These are phyloP conservation scores for Drosophila colorata DNA, from an alignment of 2,888 invertebrate genomes.

Conservation along the genomic window DNA sequence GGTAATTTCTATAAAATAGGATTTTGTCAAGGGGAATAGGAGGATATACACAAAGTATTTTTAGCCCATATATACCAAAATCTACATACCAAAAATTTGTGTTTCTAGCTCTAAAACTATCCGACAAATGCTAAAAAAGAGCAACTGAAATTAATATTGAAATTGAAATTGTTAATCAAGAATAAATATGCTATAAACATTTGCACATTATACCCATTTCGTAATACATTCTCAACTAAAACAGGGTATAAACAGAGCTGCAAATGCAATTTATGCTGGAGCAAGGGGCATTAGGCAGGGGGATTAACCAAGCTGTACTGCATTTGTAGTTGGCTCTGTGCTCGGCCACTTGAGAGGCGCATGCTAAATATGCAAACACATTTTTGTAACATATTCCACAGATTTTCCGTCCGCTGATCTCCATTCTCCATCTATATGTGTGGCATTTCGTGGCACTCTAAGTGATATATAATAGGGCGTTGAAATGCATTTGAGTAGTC, in stretches of 20 bases:
- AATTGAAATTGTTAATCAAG: background rate
- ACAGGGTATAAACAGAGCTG: conserved; percentile 1
- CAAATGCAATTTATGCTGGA: conserved; percentile 34
- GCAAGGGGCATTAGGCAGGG: background rate
- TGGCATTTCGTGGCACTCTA: conserved; percentile 61
- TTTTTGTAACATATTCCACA: conserved; percentile 59
- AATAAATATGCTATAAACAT: too few species aligned
- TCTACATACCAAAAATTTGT: too few species aligned
- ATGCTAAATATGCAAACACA: conserved; percentile 76
- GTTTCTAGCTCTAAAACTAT: too few species aligned
- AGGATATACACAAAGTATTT: too few species aligned
- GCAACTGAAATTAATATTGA: background rate
- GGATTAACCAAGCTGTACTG: conserved; percentile 6
- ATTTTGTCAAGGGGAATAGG: too few species aligned
- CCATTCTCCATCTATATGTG: conserved; percentile 47
- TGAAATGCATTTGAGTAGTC: conserved; percentile 56
- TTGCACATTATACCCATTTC: background rate
- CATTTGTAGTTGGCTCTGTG: conserved; percentile 33
- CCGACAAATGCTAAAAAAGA: background rate
- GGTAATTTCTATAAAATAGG: too few species aligned
- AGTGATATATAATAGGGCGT: conserved; percentile 69
- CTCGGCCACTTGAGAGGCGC: conserved; percentile 63
- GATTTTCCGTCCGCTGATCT: conserved; percentile 11
- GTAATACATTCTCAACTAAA: too few species aligned
- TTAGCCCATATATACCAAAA: too few species aligned